Evolutionary conservation across 1,140 invertebrate genomes (phyloP), one percentile per base, ranked within the genome.

Genomic region (Plutomurus gul): DNA sequence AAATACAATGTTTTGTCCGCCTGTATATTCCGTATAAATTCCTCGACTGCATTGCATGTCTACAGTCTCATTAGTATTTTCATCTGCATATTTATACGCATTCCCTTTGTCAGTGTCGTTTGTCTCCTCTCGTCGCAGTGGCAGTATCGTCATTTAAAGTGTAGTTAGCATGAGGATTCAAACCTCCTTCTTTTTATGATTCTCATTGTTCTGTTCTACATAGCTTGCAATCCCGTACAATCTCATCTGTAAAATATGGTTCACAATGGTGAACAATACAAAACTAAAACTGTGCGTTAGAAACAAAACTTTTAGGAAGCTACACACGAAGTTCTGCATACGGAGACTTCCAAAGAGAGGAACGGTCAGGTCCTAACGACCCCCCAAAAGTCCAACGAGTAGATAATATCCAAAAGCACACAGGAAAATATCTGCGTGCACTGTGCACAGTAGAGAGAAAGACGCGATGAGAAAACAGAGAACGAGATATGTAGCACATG

Each of bases 401-500:
- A 65, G 56, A 33, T n/a, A 65, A 65, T 30, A 65, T 65, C 4
- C 13, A 33, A 49, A 47, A 8, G 11, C 39, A 74, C n/a, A 27
- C 39, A 74, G 40, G 13, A 74, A 20, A 47, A 30, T 13, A 22
- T n/a, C 18, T 10, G 47, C 4, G 0, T 4, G n/a, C 25, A n/a
- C 10, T 47, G 25, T 47, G 20, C 0, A 13, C n/a, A 76, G 60
- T 10, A 30, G 33, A 70, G 60, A 36, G 33, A 27, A 30, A 70
- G 22, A 43, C 5, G 40, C 16, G 18, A 46, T 22, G n/a, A 36
- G 36, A 43, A 22, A 27, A 77, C 20, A 51, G n/a, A 25, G 16
- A 20, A 56, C 43, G 30, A 36, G 56, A 65, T 39, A 43, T 33
- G 73, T 72, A 73, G 76, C 76, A 78, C 76, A 72, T 75, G 73